Evolutionary conservation across 2,888 invertebrate species (phyloP).

Genomic region (Chrysolina oricalcia): DNA sequence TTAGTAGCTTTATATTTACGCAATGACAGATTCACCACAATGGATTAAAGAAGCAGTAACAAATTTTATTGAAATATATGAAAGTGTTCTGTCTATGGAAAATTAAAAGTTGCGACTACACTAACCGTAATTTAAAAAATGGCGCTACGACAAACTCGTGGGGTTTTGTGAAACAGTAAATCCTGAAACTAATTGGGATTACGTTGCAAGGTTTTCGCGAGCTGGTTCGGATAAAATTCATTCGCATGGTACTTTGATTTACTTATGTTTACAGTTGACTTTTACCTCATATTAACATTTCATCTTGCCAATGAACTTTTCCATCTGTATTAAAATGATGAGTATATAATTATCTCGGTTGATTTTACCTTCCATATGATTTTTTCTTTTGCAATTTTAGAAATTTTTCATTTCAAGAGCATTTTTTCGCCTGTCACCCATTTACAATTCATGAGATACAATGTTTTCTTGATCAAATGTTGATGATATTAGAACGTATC

Average conservation of each 20-base stretch:
- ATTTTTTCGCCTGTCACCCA: constrained; percentile 27
- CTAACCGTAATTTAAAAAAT: constrained; percentile 29
- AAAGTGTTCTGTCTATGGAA: constrained; percentile 35
- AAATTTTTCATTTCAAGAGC: constrained; percentile 15
- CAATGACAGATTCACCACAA: constrained; percentile 8
- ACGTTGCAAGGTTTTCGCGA: constrained; percentile 29
- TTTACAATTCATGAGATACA: constrained; percentile 20
- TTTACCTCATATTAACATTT: constrained; percentile 23
- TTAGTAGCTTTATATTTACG: neutral
- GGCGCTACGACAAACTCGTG: constrained; percentile 32
- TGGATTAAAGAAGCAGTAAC: constrained; percentile 8
- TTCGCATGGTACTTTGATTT: constrained; percentile 33
- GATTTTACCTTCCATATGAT: constrained; percentile 22
- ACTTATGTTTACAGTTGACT: constrained; percentile 23
- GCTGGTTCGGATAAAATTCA: constrained; percentile 26
- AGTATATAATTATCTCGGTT: constrained; percentile 25
- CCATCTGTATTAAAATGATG: constrained; percentile 21
- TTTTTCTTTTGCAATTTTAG: constrained; percentile 1
- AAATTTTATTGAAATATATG: constrained; percentile 24
- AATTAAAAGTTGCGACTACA: constrained; percentile 29
- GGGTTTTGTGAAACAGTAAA: constrained; percentile 14
- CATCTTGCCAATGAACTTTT: constrained; percentile 20
- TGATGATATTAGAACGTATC: neutral
- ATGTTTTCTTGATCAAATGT: constrained; percentile 21
- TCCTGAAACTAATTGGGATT: constrained; percentile 33